Evolutionary conservation across 2,888 invertebrate species (phyloP).

Genomic region (Agapetus fuscipes): DNA sequence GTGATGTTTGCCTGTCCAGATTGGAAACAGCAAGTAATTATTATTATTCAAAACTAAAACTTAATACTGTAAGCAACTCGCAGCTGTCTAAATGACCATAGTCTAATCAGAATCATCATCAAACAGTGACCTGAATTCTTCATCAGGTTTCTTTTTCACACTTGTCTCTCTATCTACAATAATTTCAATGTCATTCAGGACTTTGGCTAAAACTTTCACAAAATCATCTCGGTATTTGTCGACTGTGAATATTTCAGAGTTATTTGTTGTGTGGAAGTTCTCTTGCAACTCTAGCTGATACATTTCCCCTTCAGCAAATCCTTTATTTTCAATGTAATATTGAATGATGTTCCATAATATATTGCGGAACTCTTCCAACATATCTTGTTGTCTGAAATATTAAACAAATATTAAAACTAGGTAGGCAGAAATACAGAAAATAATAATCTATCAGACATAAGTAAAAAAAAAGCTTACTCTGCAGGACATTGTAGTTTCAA

Average conservation of each 20-base stretch:
- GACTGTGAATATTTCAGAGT: no score
- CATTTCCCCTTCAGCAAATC: no score
- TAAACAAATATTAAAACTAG: background rate
- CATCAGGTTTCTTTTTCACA: no score
- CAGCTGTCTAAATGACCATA: no score
- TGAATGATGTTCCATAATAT: slow-evolving; percentile 40
- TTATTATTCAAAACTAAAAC: no score
- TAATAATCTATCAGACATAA: no score
- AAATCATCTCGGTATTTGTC: slow-evolving; percentile 24
- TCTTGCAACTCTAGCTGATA: slow-evolving; percentile 3
- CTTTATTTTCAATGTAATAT: slow-evolving; percentile 40
- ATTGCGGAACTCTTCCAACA: slow-evolving; percentile 35
- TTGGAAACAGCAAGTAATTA: no score
- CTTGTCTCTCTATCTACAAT: background rate
- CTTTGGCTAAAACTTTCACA: slow-evolving; percentile 23
- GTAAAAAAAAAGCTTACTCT: slow-evolving; percentile 10
- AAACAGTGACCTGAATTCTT: background rate
- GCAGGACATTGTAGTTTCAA: slow-evolving; percentile 11
- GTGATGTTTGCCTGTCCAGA: no score
- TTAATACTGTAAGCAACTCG: no score
- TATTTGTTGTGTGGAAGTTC: no score
- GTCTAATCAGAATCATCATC: background rate
- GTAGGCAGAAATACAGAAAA: background rate
- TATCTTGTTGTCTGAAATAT: slow-evolving; percentile 42
- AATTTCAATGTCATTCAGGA: slow-evolving; percentile 21